Base-by-base conservation (phyloP, 2,113 vertebrate species). In the Sterrhoptilus dennistouni region DNA sequence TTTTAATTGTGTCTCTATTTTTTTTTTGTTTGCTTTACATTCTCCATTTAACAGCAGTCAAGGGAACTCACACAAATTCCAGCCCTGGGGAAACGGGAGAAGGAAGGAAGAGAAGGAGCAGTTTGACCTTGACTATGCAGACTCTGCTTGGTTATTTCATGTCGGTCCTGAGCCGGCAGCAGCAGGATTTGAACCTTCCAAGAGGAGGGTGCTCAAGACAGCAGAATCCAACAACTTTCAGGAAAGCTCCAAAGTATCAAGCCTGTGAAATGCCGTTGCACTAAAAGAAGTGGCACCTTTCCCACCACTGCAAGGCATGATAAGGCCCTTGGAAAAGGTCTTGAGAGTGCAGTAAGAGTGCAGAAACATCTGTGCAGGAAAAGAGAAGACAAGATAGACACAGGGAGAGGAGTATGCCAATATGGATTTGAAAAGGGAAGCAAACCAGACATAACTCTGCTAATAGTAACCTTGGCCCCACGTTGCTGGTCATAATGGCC, bases 401-500 rank as follows among this genome's bases (percentile, higher is more conserved):
- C 14, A 53, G 31, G 12, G 8, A 56, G 27, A 72, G 8, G 49
- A 49, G 22, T 28, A 19, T 38, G 8, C 29, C 19, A 31, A 22
- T 8, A 25, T 4, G 28, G 25, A 57, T 83, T 64, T 50, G 14
- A 27, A 80, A 69, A 77, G n/a, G 33, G 18, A n/a, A 38, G 22
- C 9, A n/a, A 38, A 24, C 9, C 49, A 72, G 52, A 50, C 15
- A 4, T 13, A 22, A 8, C 19, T 79, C 23, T 23, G 18, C 23
- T 59, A 7, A 33, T 20, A 42, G 27, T 15, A 44, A 47, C 64
- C 42, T 72, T 79, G 63, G 45, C 10, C 40, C n/a, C 1, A 0
- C 0, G 0, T 33, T 15, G 2, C 54, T 84, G 56, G 21, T 38
- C 11, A 4, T 50, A 42, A 36, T 52, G 44, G 49, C 27, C 38